Conservation (phyloP, 2,888 invertebrate genomes). For the Acanthosoma haemorrhoidale region DNA sequence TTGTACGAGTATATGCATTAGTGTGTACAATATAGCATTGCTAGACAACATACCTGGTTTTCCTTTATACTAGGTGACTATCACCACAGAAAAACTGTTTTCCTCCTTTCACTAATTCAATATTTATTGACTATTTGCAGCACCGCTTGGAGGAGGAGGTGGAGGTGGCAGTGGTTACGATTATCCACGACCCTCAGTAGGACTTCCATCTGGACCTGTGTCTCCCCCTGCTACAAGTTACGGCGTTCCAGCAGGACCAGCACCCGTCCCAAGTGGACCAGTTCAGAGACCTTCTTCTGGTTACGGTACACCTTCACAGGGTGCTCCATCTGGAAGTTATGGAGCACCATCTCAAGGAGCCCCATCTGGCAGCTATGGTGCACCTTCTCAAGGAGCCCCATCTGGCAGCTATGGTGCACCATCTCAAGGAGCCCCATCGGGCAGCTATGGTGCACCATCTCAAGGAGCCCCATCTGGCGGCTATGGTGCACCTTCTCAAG, state of each 20-base stretch:
- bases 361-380: slow-evolving; percentile 39
- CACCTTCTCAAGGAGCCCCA: slow-evolving; percentile 34
- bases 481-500: slow-evolving; percentile 18
- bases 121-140: no score
- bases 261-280: slow-evolving; percentile 39
- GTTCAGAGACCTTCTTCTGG: slow-evolving; percentile 40
- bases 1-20: no score
- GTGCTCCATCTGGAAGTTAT: slow-evolving; percentile 41
- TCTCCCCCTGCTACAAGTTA: slow-evolving; percentile 40
- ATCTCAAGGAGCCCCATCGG: slow-evolving; percentile 24
- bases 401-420: slow-evolving; percentile 34
- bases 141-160: slow-evolving; percentile 34
- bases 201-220: slow-evolving; percentile 25
- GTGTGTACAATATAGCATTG: no score
- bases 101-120: no score
- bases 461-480: background rate
- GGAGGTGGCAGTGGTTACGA: slow-evolving; percentile 34
- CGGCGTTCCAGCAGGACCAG: slow-evolving; percentile 40
- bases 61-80: no score
- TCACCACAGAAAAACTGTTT: no score
- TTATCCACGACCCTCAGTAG: slow-evolving; percentile 32
- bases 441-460: slow-evolving; percentile 43
- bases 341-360: slow-evolving; percentile 39
- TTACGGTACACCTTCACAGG: slow-evolving; percentile 41
- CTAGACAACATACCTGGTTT: no score